Conservation (phyloP, 1,140 invertebrate genomes). For the Patella vulgata region DNA sequence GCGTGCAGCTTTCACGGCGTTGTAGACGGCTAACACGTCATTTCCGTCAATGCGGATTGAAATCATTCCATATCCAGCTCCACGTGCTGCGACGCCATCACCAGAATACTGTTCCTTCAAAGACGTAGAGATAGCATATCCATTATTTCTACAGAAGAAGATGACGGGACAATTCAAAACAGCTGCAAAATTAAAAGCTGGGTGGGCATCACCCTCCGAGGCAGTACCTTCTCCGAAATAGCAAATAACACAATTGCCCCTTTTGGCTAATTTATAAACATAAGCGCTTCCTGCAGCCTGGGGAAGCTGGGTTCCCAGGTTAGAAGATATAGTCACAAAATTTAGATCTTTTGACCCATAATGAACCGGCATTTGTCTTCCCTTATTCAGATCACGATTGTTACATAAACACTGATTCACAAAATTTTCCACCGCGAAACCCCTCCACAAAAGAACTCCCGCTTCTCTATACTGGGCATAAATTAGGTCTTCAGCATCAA, state of each 20-base stretch:
- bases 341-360: conserved; percentile 77
- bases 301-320: conserved; percentile 95
- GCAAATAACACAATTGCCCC: conserved; percentile 83
- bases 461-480: conserved; percentile 97
- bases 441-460: conserved; percentile 91
- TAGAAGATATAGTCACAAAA: conserved; percentile 96
- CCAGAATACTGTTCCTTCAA: conserved; percentile 92
- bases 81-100: conserved; percentile 80
- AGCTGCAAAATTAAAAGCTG: conserved; percentile 97
- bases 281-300: conserved; percentile 73
- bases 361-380: conserved; percentile 93
- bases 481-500: conserved; percentile 85
- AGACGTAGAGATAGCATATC: conserved; percentile 98
- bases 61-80: conserved; percentile 89
- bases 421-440: conserved; percentile 85
- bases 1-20: conserved; percentile 86
- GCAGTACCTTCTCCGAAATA: conserved; percentile 99
- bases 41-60: conserved; percentile 97
- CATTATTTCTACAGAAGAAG: conserved; percentile 89
- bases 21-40: conserved; percentile 94
- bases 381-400: conserved; percentile 84
- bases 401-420: conserved; percentile 99
- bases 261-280: conserved; percentile 59
- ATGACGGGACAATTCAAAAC: conserved; percentile 95
- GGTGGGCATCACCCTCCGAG: conserved; percentile 98